Evolutionary conservation across 2,888 invertebrate genomes (phyloP).

Genomic region (Pristionchus arcanus): DNA sequence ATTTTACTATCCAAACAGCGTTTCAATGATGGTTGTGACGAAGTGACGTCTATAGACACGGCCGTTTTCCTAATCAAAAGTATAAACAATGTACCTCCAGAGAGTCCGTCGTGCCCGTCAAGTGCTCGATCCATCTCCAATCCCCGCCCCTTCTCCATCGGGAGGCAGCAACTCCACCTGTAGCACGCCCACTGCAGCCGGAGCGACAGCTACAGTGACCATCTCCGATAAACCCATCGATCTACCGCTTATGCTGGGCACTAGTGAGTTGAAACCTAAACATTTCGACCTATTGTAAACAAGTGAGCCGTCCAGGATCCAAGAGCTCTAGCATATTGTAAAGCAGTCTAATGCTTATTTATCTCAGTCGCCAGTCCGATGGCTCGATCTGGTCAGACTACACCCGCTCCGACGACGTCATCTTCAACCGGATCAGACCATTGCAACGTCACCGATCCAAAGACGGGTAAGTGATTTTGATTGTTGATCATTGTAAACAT

Average conservation of each 20-base stretch:
- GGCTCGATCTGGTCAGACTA: not conserved
- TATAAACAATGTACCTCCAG: not conserved
- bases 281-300: too few relatives aligned
- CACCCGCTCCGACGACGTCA: constrained; percentile 19
- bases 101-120: constrained; percentile 21
- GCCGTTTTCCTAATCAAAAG: not conserved
- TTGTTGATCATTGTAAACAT: too few relatives aligned
- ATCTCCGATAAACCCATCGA: constrained; percentile 13
- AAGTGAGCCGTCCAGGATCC: not conserved
- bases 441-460: constrained; percentile 40
- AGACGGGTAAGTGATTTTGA: not conserved
- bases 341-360: not conserved
- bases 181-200: constrained; percentile 28
- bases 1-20: not conserved
- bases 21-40: not conserved
- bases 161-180: not conserved
- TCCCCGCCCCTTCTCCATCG: constrained; percentile 14
- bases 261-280: not conserved
- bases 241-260: constrained; percentile 23
- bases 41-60: not conserved
- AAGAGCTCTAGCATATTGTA: not conserved
- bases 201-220: constrained; percentile 30
- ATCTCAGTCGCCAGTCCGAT: not conserved
- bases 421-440: constrained; percentile 1
- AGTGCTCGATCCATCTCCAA: constrained; percentile 37